Evolutionary conservation across 2,113 vertebrate genomes (phyloP).

Genomic region (Naja naja): DNA sequence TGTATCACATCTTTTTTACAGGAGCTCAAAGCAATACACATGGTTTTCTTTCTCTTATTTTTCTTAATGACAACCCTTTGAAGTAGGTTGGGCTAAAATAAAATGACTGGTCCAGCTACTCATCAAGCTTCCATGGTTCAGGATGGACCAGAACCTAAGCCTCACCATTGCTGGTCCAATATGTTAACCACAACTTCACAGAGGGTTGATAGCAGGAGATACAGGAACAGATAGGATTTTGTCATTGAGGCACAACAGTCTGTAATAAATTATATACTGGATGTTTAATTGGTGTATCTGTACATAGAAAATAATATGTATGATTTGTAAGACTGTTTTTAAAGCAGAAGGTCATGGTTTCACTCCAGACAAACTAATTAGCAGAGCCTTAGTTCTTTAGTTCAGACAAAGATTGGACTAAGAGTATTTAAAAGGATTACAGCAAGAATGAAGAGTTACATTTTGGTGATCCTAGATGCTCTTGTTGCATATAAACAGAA

Average conservation of each 20-base stretch:
- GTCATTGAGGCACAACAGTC: neutral
- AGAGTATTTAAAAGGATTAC: slow-evolving; percentile 7
- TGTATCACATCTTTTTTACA: neutral
- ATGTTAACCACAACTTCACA: neutral
- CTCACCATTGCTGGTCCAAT: neutral
- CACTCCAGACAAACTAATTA: neutral
- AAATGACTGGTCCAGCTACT: neutral
- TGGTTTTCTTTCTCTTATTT: neutral
- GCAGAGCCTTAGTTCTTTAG: neutral
- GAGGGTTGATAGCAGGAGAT: neutral
- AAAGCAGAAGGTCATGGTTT: slow-evolving; percentile 15
- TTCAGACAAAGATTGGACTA: neutral
- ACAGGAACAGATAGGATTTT: neutral
- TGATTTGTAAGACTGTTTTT: slow-evolving; percentile 1
- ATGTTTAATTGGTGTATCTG: neutral
- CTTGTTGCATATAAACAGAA: neutral
- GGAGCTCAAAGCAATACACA: neutral
- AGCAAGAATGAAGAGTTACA: neutral
- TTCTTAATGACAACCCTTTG: neutral
- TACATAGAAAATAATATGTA: neutral
- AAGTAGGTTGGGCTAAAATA: neutral
- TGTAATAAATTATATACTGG: neutral
- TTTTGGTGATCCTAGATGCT: neutral
- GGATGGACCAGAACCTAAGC: neutral
- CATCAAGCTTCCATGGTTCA: neutral